These are phyloP conservation scores for Zelostemma sp. DNA, from an alignment of 1,140 invertebrate genomes.

Conservation along the genomic window DNA sequence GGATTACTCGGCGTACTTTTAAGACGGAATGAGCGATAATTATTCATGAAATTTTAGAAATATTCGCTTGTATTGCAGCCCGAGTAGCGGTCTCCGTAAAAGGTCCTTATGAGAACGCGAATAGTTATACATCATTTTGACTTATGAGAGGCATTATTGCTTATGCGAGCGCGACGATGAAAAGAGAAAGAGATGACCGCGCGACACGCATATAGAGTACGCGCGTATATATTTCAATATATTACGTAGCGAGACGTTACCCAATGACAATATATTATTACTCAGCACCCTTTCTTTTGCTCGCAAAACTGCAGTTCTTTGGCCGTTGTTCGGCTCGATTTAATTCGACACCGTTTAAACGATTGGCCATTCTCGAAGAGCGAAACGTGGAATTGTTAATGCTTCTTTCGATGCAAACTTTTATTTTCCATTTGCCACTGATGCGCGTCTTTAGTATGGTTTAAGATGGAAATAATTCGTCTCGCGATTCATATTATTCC, in stretches of 20 bases:
- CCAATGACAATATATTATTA: conserved; percentile 44
- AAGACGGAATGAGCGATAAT: conserved; percentile 26
- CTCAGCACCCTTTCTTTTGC: conserved; percentile 22
- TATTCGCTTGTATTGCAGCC: conserved; percentile 7
- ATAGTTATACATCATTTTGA: conserved; percentile 59
- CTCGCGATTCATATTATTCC: background rate
- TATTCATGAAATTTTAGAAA: conserved; percentile 17
- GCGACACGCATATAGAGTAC: conserved; percentile 43
- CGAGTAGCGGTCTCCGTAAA: conserved; percentile 28
- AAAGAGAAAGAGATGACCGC: conserved; percentile 31
- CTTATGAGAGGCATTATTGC: conserved; percentile 57
- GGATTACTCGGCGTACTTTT: too few species aligned
- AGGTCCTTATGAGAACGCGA: conserved; percentile 46
- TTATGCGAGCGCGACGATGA: conserved; percentile 29
- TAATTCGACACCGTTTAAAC: conserved; percentile 42
- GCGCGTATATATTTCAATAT: conserved; percentile 48
- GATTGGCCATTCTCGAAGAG: conserved; percentile 33
- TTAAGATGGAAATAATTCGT: background rate
- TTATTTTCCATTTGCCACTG: too few species aligned
- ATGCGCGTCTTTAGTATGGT: too few species aligned
- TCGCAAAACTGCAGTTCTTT: conserved; percentile 10
- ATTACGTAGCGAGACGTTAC: conserved; percentile 38
- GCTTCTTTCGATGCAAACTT: too few species aligned
- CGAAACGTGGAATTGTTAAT: conserved; percentile 25
- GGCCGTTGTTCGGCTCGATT: conserved; percentile 30